phyloP scores from a whole-genome alignment of 2,113 vertebrate genomes.

The Dromiciops gliroides region DNA sequence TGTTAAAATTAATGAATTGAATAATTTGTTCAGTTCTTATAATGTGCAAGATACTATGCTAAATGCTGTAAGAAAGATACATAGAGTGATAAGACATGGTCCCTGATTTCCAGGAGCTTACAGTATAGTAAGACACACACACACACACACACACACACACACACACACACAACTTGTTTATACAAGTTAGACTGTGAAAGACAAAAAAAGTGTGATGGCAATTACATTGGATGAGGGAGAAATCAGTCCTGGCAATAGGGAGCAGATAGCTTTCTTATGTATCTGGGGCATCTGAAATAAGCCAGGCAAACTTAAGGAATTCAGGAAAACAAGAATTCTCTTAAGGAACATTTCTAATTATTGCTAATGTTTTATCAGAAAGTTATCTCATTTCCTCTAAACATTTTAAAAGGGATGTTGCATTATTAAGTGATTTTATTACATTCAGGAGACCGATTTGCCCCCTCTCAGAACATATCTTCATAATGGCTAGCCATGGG shows the following conservation, averaged over 20 bases:
- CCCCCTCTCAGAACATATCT: neutral
- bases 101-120: neutral
- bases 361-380: neutral
- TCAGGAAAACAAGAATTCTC: neutral
- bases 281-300: neutral
- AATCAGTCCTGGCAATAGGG: neutral
- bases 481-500: neutral
- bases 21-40: neutral
- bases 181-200: neutral
- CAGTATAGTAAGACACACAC: neutral
- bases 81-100: neutral
- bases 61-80: neutral
- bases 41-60: neutral
- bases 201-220: neutral
- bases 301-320: neutral
- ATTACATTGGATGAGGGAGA: neutral
- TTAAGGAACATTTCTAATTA: neutral
- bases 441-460: neutral
- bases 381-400: neutral
- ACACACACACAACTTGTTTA: neutral
- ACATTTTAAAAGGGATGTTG: slow-evolving; percentile 28
- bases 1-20: neutral
- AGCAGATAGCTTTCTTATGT: neutral
- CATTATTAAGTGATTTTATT: neutral
- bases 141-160: neutral